Conservation (phyloP, 2,888 invertebrate genomes). For the Cepaea hortensis region DNA sequence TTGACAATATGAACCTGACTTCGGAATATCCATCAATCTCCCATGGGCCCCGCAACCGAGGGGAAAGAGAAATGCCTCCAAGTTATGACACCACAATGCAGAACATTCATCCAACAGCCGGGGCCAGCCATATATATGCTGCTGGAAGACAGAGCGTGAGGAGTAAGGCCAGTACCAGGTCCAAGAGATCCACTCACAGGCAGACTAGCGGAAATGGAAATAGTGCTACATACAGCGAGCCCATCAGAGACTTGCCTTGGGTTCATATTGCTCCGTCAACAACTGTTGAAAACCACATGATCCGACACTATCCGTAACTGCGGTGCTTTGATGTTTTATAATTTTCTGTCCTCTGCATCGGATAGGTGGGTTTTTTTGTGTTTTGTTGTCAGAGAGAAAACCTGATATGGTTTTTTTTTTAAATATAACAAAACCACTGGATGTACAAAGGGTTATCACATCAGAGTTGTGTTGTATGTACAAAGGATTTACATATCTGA, state of each 20-base stretch:
- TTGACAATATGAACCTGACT: constrained; percentile 48
- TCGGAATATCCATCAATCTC: constrained; percentile 40
- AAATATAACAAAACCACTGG: too few relatives aligned
- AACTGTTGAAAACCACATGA: constrained; percentile 36
- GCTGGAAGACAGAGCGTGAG: constrained; percentile 66
- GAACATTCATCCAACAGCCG: constrained; percentile 53
- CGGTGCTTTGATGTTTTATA: too few relatives aligned
- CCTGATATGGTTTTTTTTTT: too few relatives aligned
- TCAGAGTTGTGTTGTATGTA: too few relatives aligned
- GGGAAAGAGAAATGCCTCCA: constrained; percentile 63
- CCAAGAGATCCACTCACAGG: constrained; percentile 55
- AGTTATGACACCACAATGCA: constrained; percentile 71
- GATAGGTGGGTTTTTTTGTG: too few relatives aligned
- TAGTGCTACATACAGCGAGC: constrained; percentile 51
- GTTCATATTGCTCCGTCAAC: constrained; percentile 69
- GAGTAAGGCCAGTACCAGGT: constrained; percentile 66
- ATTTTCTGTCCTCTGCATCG: too few relatives aligned
- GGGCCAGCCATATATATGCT: constrained; percentile 58
- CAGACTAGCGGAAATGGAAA: constrained; percentile 16
- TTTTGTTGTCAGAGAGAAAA: too few relatives aligned
- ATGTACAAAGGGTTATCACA: too few relatives aligned
- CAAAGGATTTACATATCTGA: too few relatives aligned
- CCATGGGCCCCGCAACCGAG: constrained; percentile 35
- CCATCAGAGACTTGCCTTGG: constrained; percentile 68
- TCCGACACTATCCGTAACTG: constrained; percentile 46